Conservation (phyloP, 1,140 invertebrate species). For the Nasonia longicornis region DNA sequence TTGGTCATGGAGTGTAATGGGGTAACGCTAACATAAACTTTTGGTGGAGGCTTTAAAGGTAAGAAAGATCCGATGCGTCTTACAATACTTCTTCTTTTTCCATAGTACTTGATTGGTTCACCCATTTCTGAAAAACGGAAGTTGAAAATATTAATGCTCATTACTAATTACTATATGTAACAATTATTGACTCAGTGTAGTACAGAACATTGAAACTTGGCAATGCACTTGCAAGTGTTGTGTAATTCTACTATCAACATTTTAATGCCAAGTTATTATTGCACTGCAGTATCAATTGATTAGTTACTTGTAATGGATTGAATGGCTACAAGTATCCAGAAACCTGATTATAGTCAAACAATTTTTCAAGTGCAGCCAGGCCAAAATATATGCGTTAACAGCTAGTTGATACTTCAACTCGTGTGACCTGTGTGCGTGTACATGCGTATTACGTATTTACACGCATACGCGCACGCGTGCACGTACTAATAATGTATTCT, state of each 20-base stretch:
- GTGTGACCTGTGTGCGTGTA: no score
- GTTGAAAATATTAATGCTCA: background rate
- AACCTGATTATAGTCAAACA: background rate
- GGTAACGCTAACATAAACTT: constrained; percentile 68
- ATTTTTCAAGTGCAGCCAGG: background rate
- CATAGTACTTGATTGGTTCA: constrained; percentile 62
- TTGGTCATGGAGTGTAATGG: constrained; percentile 67
- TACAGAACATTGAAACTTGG: background rate
- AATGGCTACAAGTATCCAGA: background rate
- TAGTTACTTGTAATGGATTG: background rate
- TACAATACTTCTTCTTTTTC: constrained; percentile 65
- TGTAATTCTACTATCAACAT: background rate
- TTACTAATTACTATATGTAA: constrained; percentile 2
- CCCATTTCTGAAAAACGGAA: constrained; percentile 54
- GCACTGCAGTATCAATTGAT: background rate
- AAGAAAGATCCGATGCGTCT: constrained; percentile 66
- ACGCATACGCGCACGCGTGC: no score
- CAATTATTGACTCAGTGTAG: constrained; percentile 5
- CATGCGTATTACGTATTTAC: no score
- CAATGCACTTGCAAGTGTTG: background rate
- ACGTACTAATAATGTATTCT: no score
- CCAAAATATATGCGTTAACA: background rate
- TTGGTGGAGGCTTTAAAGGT: constrained; percentile 65
- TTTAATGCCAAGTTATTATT: background rate
- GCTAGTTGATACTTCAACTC: no score